Evolutionary conservation across 2,113 vertebrate species (phyloP).

Genomic region (Saccopteryx bilineata): DNA sequence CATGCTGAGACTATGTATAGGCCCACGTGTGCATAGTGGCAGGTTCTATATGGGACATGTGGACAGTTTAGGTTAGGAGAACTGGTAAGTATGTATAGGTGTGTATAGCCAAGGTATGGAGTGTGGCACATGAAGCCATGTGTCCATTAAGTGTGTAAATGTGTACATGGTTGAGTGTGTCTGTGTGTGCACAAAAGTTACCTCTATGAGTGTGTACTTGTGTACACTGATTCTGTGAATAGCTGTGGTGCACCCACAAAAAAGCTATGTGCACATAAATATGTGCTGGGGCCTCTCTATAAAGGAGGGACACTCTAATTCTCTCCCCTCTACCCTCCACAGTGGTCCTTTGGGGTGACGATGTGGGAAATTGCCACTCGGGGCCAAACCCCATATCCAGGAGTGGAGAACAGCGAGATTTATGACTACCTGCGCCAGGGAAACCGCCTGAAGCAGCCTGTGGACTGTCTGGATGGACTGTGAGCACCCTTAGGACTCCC

Average conservation of each 20-base stretch:
- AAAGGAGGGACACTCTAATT: background rate
- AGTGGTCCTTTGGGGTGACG: slow-evolving; percentile 97
- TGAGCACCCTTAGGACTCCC: slow-evolving; percentile 83
- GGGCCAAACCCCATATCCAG: slow-evolving; percentile 95
- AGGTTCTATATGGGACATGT: background rate
- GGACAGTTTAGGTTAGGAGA: background rate
- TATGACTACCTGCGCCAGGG: slow-evolving; percentile 96
- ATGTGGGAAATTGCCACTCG: slow-evolving; percentile 97
- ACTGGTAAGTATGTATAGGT: background rate
- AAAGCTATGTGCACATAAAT: background rate
- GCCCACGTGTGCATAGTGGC: background rate
- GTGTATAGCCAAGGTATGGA: background rate
- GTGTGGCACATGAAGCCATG: background rate
- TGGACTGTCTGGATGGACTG: slow-evolving; percentile 95
- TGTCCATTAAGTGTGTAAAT: background rate
- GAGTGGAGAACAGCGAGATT: slow-evolving; percentile 97
- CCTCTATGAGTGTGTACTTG: background rate
- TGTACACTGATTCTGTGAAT: background rate
- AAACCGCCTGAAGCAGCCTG: slow-evolving; percentile 95
- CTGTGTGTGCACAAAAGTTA: background rate
- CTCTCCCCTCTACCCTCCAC: background rate
- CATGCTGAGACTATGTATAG: no score
- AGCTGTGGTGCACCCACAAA: background rate
- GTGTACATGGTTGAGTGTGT: background rate
- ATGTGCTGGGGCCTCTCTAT: background rate